Conservation (phyloP, 2,888 invertebrate species). For the Mesodorylaimus sp. region DNA sequence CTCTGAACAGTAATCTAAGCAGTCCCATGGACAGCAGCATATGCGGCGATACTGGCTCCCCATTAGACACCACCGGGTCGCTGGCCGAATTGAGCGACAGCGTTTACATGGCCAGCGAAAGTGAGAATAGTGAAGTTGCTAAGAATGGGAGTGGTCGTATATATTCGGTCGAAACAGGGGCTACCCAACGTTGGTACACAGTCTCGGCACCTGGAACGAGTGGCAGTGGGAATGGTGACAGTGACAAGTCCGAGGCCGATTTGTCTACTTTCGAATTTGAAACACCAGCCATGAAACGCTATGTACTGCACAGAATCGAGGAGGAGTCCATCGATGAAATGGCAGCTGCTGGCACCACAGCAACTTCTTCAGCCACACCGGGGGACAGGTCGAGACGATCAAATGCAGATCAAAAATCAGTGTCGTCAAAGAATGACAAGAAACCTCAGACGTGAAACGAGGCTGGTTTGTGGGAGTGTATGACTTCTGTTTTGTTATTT, state of each 20-base stretch:
- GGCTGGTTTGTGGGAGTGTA: too few species aligned
- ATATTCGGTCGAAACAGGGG: not conserved
- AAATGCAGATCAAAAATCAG: too few species aligned
- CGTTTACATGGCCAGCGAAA: slow-evolving; percentile 11
- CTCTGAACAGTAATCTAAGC: slow-evolving; percentile 3
- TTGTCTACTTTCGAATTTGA: slow-evolving; percentile 1
- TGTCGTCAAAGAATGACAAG: too few species aligned
- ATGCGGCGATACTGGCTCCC: slow-evolving; percentile 6
- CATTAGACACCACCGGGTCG: slow-evolving; percentile 10
- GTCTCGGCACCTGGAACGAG: too few species aligned
- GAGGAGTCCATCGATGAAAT: too few species aligned
- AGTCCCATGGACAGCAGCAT: slow-evolving; percentile 9
- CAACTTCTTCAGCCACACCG: too few species aligned
- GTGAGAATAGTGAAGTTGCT: slow-evolving; percentile 5
- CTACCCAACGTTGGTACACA: too few species aligned
- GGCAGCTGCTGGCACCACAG: too few species aligned
- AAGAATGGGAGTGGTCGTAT: not conserved
- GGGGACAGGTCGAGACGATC: too few species aligned
- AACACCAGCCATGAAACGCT: slow-evolving; percentile 1
- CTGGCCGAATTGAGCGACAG: slow-evolving; percentile 9
- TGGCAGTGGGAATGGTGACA: not conserved
- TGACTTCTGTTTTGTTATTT: too few species aligned
- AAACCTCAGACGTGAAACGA: too few species aligned
- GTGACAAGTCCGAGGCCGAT: not conserved
- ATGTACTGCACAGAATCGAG: slow-evolving; percentile 7